A percentile compares a stretch with the other conserved stretches of the same genome.
phyloP scores from a whole-genome alignment of 2,888 invertebrate genomes.

The Mystacides longicornis region DNA sequence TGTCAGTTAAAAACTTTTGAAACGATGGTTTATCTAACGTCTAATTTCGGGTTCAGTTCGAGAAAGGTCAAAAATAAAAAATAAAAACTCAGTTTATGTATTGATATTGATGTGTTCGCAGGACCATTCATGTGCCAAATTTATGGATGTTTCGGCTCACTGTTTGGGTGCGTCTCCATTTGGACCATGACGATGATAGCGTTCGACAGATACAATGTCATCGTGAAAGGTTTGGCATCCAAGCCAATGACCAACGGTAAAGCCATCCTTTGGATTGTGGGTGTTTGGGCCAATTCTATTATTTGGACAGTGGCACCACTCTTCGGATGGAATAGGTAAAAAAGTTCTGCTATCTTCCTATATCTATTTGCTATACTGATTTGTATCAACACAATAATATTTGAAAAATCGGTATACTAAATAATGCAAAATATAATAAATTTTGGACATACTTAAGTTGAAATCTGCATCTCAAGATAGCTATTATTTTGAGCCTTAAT shows the following conservation, averaged over 20 bases:
- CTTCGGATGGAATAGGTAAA: slow-evolving; percentile 77
- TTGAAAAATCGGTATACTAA: no score
- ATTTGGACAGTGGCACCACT: slow-evolving; percentile 78
- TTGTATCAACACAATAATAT: no score
- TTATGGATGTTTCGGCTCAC: slow-evolving; percentile 79
- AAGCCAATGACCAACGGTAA: slow-evolving; percentile 77
- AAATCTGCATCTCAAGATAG: no score
- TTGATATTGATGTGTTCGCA: slow-evolving; percentile 38
- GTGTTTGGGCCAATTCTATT: slow-evolving; percentile 70
- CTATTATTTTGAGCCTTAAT: no score
- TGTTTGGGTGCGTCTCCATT: slow-evolving; percentile 85
- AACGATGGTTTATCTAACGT: not conserved
- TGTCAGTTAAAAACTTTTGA: no score
- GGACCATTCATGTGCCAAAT: slow-evolving; percentile 80
- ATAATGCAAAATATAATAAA: no score
- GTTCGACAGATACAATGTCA: slow-evolving; percentile 88
- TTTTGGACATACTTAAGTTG: no score
- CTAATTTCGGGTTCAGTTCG: no score
- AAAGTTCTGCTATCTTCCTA: not conserved
- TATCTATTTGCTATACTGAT: no score
- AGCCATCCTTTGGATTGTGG: slow-evolving; percentile 67
- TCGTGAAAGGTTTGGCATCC: slow-evolving; percentile 83
- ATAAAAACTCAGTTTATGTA: not conserved
- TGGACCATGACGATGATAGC: slow-evolving; percentile 92
- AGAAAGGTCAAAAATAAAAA: not conserved